These are phyloP conservation scores for Morpho deidamia DNA, from an alignment of 2,888 invertebrate species.

Conservation along the genomic window DNA sequence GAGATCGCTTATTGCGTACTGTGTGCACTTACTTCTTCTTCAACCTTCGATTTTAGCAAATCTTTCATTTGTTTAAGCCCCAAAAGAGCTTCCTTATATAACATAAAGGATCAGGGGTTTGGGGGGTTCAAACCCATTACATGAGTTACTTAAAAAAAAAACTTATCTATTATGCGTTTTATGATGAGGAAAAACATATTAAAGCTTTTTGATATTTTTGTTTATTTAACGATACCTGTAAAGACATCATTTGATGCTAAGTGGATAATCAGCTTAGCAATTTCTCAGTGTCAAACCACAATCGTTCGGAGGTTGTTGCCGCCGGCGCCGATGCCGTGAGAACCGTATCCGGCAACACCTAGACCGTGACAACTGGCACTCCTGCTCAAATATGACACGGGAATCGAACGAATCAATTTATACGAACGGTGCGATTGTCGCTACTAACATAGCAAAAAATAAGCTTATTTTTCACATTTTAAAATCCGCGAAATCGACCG, in stretches of 20 bases:
- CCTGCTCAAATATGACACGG: slow-evolving; percentile 56
- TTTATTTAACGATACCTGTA: not conserved
- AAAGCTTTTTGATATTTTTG: not conserved
- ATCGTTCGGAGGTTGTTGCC: slow-evolving; percentile 23
- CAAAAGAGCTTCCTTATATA: too few species aligned
- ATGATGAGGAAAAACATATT: too few species aligned
- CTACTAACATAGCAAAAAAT: slow-evolving; percentile 29
- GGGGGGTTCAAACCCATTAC: too few species aligned
- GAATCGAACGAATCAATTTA: slow-evolving; percentile 62
- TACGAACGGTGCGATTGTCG: slow-evolving; percentile 44
- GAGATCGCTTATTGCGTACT: too few species aligned
- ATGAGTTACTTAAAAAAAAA: too few species aligned
- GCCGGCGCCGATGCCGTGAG: slow-evolving; percentile 36
- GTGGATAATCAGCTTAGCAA: slow-evolving; percentile 18
- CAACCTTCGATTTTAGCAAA: too few species aligned
- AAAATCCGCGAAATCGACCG: slow-evolving; percentile 22
- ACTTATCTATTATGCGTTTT: too few species aligned
- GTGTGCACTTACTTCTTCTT: too few species aligned
- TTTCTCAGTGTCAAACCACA: slow-evolving; percentile 23
- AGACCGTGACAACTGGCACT: slow-evolving; percentile 46
- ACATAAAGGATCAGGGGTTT: too few species aligned
- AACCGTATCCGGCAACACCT: slow-evolving; percentile 41
- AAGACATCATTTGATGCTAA: slow-evolving; percentile 2
- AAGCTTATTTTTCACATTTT: slow-evolving; percentile 20
- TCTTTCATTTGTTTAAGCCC: too few species aligned